Conservation (phyloP, 2,888 invertebrate species). For the Habroteleia sp. region DNA sequence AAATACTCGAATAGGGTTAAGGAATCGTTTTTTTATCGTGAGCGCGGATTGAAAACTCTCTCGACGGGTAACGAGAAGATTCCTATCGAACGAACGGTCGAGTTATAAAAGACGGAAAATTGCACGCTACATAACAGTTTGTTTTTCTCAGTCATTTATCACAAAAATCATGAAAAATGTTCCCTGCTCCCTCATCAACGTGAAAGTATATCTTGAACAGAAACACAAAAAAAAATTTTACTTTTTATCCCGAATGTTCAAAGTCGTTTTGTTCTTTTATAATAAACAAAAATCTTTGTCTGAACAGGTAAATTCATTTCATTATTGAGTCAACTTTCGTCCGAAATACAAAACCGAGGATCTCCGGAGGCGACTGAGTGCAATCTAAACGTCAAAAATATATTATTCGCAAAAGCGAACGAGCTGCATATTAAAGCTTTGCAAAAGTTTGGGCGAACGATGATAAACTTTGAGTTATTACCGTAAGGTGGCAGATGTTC, state of each 20-base stretch:
- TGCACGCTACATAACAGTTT: not conserved
- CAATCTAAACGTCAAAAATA: constrained; percentile 19
- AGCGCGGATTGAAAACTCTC: not conserved
- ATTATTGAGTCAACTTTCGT: too few species aligned
- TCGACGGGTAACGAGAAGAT: constrained; percentile 4
- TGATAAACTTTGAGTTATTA: constrained; percentile 25
- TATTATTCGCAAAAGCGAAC: constrained; percentile 5
- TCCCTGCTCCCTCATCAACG: too few species aligned
- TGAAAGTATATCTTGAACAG: too few species aligned
- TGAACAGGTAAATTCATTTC: constrained; percentile 12
- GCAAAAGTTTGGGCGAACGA: constrained; percentile 15
- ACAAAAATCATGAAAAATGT: too few species aligned
- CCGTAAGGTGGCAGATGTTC: constrained; percentile 30
- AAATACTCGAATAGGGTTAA: constrained; percentile 8
- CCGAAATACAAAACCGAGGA: too few species aligned
- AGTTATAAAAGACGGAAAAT: constrained; percentile 2
- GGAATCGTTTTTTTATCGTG: constrained; percentile 18
- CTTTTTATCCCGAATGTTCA: too few species aligned
- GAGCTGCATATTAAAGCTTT: not conserved
- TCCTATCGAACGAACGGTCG: constrained; percentile 1
- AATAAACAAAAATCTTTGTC: too few species aligned
- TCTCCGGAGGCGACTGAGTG: not conserved
- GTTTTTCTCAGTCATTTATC: too few species aligned
- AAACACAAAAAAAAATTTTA: too few species aligned
- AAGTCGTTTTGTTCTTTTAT: too few species aligned